Conservation (phyloP, 2,888 invertebrate species). For the Cabera pusaria region DNA sequence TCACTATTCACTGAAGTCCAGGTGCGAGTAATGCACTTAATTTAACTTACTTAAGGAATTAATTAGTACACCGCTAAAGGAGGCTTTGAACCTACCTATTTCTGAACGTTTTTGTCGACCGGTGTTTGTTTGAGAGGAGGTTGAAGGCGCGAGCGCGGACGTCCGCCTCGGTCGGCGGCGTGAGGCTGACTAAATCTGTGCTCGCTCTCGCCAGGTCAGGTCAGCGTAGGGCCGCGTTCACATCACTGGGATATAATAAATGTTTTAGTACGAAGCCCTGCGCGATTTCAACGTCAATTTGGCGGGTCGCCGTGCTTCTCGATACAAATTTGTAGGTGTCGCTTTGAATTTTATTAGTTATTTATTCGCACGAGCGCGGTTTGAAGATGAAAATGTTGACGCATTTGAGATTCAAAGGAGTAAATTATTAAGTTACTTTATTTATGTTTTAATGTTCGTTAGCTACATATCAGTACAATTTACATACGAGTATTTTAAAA, state of each 20-base stretch:
- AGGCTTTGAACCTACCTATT: conserved; percentile 25
- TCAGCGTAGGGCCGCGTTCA: conserved; percentile 59
- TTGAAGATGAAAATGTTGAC: too few species aligned
- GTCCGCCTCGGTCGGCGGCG: conserved; percentile 67
- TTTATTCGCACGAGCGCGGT: conserved; percentile 43
- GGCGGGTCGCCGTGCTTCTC: conserved; percentile 38
- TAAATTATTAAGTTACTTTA: too few species aligned
- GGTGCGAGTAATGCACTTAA: conserved; percentile 13
- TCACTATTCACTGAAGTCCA: conserved; percentile 21
- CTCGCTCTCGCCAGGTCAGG: conserved; percentile 75
- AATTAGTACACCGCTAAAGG: conserved; percentile 18
- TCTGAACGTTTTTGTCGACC: conserved; percentile 48
- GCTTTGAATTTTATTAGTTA: conserved; percentile 39
- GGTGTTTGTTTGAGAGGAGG: conserved; percentile 33
- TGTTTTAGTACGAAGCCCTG: conserved; percentile 41
- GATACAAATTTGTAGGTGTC: conserved; percentile 42
- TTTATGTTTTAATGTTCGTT: too few species aligned
- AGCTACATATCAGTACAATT: too few species aligned
- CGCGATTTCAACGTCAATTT: conserved; percentile 45
- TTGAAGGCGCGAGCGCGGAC: conserved; percentile 40
- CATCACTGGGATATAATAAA: conserved; percentile 45
- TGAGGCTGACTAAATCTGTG: conserved; percentile 81
- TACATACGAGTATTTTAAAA: too few species aligned
- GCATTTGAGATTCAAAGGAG: too few species aligned
- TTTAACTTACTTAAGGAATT: too few species aligned